A percentile compares a stretch with the other conserved stretches of the same genome.
These are phyloP conservation scores for Biston betularia DNA, from an alignment of 2,888 invertebrate species.

Conservation along the genomic window DNA sequence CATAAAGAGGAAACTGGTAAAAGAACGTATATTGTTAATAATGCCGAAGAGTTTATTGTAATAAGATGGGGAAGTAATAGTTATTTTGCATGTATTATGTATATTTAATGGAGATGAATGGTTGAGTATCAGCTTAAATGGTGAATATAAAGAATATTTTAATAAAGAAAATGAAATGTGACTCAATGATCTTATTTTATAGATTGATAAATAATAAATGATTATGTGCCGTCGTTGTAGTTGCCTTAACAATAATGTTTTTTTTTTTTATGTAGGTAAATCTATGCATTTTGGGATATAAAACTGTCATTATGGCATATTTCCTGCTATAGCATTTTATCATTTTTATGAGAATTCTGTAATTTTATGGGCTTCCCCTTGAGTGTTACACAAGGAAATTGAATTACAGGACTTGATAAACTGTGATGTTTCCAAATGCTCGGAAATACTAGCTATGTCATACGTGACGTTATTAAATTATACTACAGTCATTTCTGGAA, in stretches of 20 bases:
- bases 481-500: slow-evolving; percentile 14
- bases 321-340: neutral
- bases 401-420: slow-evolving; percentile 19
- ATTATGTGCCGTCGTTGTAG: fast-evolving
- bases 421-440: slow-evolving; percentile 18
- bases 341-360: neutral
- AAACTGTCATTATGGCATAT: neutral
- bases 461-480: slow-evolving; percentile 7
- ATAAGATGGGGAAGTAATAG: slow-evolving; percentile 10
- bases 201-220: neutral
- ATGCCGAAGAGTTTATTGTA: slow-evolving; percentile 4
- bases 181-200: neutral
- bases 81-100: slow-evolving; percentile 15
- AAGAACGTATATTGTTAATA: neutral
- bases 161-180: neutral
- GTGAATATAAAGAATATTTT: slow-evolving; percentile 8
- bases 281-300: neutral
- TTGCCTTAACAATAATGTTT: neutral
- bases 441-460: slow-evolving; percentile 21
- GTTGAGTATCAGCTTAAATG: neutral
- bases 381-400: slow-evolving; percentile 10
- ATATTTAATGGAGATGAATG: slow-evolving; percentile 13
- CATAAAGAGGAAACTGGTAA: slow-evolving; percentile 12
- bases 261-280: no score
- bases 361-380: slow-evolving; percentile 12